Evolutionary conservation across 2,797 vertebrate species (phyloP), one percentile per base, ranked within the genome.

Genomic region (Picus viridis): DNA sequence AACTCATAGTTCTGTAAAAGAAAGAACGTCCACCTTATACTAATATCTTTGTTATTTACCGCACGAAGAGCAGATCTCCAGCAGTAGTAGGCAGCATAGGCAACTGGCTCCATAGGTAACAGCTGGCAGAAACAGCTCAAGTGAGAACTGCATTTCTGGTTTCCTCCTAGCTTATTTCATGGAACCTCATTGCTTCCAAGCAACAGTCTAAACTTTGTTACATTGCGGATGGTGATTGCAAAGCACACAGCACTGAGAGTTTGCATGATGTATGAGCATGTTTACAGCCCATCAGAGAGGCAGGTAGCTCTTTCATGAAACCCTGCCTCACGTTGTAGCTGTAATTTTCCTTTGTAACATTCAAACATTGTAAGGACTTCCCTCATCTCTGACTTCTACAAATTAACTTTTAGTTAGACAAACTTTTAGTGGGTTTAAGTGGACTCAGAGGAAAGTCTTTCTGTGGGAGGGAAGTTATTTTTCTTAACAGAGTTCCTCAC

Each of bases 1-100:
- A 82, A 88, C 84, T 90, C 32, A 91, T 22, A 89, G 49, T 93
- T 91, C 49, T 86, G 36, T 64, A 67, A 58, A 75, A 95, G 57
- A 72, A 34, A 41, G 72, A 85, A 45, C 0, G 8, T 32, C 56
- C 58, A 79, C 49, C 49, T 81, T 84, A 75, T 80, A 77, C 39
- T 49, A 64, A 41, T 16, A 13, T 11, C 7, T 64, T 51, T 87
- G 22, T 67, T 76, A 9, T 11, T 68, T 73, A 11, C 41, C 27
- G 58, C 74, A 67, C 41, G 53, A 91, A 74, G 36, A 71, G 34
- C 51, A 26, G 30, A 10, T 43, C 68, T 91, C 36, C 62, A 82
- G 47, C 67, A 78, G 43, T 24, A 65, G 70, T 18, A 68, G 51
- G 62, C 57, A 67, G 27, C 34, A 27, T 1, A 64, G 39, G 62